Evolutionary conservation across 1,140 invertebrate species (phyloP), one percentile per base, ranked within the genome.

Genomic region (Aethina tumida): DNA sequence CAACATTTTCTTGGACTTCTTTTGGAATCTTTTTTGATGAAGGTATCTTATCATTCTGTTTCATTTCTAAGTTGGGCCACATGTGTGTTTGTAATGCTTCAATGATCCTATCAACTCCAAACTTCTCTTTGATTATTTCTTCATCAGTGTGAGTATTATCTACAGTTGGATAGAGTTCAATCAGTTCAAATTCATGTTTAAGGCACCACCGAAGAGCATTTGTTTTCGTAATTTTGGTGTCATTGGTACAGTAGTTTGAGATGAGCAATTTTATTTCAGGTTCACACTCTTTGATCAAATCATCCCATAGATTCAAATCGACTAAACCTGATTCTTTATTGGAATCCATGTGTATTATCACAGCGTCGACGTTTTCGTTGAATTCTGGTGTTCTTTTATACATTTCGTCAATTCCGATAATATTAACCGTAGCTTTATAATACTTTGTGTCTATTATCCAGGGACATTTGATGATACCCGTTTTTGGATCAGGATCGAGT

Each of bases 51-150:
- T 41, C 30, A 17, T 43, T 54, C 73, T 75, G 69, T 74, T 84
- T 84, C 52, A 83, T 66, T 25, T 59, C 59, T 25, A 86, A 65
- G 58, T 84, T 84, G 27, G 82, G 71, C 84, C 84, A 88, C 22
- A 71, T 70, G 58, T 86, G 78, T 40, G 82, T 77, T 59, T 84
- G 71, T 16, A 87, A 59, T 43, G 79, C 80, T 67, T 85, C 79
- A 13, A 77, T 65, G n/a, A 88, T 69, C 62, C 84, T 69, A 8
- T 75, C 70, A 9, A 81, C 71, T 14, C 83, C 82, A 50, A 70
- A 69, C 47, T 74, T 77, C 53, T 79, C 76, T 20, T 58, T 53
- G 52, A 79, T 77, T 49, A 75, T 69, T 52, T 76, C 73, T 57
- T 68, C 67, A 50, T 65, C 67, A 45, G 65, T 62, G 32, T 69